Evolutionary conservation across 2,888 invertebrate genomes (phyloP).

Genomic region (Papilio elwesi): DNA sequence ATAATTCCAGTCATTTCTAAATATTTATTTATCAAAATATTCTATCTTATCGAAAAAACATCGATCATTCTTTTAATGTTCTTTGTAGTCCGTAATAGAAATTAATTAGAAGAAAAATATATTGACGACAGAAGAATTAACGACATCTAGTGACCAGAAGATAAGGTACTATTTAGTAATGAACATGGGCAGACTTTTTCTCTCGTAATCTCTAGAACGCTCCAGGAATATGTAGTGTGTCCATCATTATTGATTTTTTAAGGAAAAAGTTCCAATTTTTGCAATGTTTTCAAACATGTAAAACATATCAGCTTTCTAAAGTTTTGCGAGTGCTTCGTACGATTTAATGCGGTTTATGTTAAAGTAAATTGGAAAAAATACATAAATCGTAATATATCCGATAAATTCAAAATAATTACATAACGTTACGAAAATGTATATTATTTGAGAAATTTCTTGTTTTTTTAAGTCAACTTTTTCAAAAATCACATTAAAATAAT

Average conservation of each 20-base stretch:
- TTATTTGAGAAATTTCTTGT: no score
- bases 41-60: slow-evolving; percentile 1
- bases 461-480: no score
- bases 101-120: neutral
- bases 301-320: no score
- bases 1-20: slow-evolving; percentile 24
- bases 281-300: neutral
- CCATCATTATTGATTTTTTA: neutral
- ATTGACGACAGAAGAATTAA: neutral
- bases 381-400: no score
- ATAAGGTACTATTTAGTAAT: neutral
- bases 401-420: no score
- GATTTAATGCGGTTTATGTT: no score
- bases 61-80: neutral
- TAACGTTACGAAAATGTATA: no score
- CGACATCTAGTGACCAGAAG: slow-evolving; percentile 36
- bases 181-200: neutral
- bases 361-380: no score
- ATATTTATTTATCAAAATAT: slow-evolving; percentile 3
- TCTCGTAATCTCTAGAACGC: slow-evolving; percentile 31
- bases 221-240: neutral
- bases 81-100: neutral
- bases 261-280: neutral
- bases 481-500: no score
- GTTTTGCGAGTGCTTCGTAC: no score